These are phyloP conservation scores for Acomys russatus DNA, from an alignment of 2,797 vertebrate genomes.

Conservation along the genomic window DNA sequence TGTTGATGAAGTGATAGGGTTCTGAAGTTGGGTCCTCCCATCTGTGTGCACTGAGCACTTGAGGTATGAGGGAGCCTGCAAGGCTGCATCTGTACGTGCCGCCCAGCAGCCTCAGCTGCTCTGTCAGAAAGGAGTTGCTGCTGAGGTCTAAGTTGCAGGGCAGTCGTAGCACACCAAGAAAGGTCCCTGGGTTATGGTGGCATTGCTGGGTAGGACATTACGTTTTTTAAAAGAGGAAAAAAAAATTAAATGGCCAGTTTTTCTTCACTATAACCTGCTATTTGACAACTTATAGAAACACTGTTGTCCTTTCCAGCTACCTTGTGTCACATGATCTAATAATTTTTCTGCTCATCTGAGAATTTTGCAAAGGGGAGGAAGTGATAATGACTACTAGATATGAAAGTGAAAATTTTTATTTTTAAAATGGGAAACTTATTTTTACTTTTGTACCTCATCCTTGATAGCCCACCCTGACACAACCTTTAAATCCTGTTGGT, in stretches of 20 bases:
- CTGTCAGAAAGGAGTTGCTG: slow-evolving; percentile 9
- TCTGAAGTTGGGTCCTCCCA: neutral
- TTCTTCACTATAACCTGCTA: neutral
- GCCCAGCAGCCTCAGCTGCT: neutral
- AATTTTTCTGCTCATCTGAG: slow-evolving; percentile 30
- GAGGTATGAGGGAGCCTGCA: neutral
- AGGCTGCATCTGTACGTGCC: neutral
- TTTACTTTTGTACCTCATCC: neutral
- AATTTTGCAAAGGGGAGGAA: slow-evolving; percentile 41
- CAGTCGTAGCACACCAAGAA: neutral
- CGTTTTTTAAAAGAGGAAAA: slow-evolving; percentile 19
- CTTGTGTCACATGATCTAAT: slow-evolving; percentile 31
- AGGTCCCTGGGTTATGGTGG: neutral
- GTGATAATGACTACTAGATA: neutral
- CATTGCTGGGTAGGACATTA: slow-evolving; percentile 17
- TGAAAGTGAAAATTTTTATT: slow-evolving; percentile 52
- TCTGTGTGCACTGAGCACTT: slow-evolving; percentile 9
- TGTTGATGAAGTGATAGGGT: slow-evolving; percentile 50
- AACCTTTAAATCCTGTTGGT: slow-evolving; percentile 54
- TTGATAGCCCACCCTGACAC: neutral
- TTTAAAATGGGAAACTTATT: slow-evolving; percentile 52
- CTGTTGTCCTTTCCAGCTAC: slow-evolving; percentile 52
- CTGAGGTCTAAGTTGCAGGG: slow-evolving; percentile 10
- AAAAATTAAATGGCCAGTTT: slow-evolving; percentile 48
- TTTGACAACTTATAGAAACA: slow-evolving; percentile 54